Conservation (phyloP, 2,113 vertebrate genomes). For the Sorex fumeus region DNA sequence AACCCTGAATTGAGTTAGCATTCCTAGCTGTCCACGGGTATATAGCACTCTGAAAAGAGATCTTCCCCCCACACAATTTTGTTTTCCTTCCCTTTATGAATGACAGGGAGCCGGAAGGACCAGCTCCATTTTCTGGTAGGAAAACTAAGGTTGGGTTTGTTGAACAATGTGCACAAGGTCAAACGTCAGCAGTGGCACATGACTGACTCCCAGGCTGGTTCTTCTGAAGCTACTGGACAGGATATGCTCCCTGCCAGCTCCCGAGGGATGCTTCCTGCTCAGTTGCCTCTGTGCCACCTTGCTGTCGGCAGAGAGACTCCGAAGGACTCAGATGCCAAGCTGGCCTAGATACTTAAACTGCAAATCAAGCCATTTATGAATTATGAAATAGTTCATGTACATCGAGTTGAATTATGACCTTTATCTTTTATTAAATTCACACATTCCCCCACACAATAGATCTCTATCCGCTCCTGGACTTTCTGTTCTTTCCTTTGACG, state of each 20-base stretch:
- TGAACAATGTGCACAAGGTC: background rate
- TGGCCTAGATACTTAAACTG: background rate
- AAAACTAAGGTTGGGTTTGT: background rate
- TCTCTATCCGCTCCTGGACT: slow-evolving; percentile 18
- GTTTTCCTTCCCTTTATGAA: background rate
- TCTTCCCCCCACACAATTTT: background rate
- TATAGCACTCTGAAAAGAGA: background rate
- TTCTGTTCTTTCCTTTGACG: slow-evolving; percentile 20
- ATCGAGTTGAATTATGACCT: slow-evolving; percentile 3
- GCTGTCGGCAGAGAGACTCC: background rate
- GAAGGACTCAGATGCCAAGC: background rate
- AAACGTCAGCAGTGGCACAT: background rate
- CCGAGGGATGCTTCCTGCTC: background rate
- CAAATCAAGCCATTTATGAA: slow-evolving; percentile 57
- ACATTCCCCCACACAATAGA: background rate
- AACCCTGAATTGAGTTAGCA: too few species aligned
- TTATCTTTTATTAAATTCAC: slow-evolving; percentile 28
- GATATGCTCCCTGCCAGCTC: too few species aligned
- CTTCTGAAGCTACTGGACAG: background rate
- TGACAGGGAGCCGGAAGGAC: background rate
- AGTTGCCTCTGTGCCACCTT: background rate
- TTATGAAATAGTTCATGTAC: background rate
- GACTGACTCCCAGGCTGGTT: rapidly evolving
- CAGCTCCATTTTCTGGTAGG: background rate
- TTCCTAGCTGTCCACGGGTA: background rate